phyloP scores from a whole-genome alignment of 2,888 invertebrate species.

The Autographa pulchrina region DNA sequence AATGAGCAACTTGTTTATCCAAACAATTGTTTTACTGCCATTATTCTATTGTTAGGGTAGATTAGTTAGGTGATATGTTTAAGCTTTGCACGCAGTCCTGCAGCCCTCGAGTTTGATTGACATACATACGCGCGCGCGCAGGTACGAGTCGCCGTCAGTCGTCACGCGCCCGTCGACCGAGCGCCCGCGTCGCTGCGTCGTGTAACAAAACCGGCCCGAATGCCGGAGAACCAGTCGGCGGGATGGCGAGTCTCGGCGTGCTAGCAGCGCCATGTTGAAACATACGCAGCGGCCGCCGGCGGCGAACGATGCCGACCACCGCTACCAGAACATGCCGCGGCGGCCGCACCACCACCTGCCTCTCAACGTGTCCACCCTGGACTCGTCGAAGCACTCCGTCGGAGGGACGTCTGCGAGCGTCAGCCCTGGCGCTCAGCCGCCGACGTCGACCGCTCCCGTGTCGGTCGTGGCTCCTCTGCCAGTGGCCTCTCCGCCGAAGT shows the following conservation, averaged over 20 bases:
- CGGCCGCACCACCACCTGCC: slow-evolving; percentile 91
- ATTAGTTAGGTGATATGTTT: slow-evolving; percentile 56
- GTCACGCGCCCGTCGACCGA: slow-evolving; percentile 73
- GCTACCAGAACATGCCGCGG: slow-evolving; percentile 89
- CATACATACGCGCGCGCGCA: slow-evolving; percentile 79
- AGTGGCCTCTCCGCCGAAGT: slow-evolving; percentile 82
- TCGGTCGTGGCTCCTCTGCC: slow-evolving; percentile 76
- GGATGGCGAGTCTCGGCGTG: slow-evolving; percentile 82
- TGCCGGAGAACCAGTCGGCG: slow-evolving; percentile 83
- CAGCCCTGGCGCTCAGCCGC: slow-evolving; percentile 87
- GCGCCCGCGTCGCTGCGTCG: slow-evolving; percentile 68
- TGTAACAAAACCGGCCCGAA: slow-evolving; percentile 72
- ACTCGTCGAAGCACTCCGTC: slow-evolving; percentile 91
- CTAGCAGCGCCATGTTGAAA: slow-evolving; percentile 91
- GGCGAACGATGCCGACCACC: slow-evolving; percentile 87
- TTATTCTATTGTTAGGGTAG: slow-evolving; percentile 74
- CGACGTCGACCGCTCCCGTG: slow-evolving; percentile 65
- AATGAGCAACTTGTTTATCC: slow-evolving; percentile 47
- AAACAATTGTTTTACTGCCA: slow-evolving; percentile 55
- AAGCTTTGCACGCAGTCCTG: slow-evolving; percentile 49
- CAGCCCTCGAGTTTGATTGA: slow-evolving; percentile 79
- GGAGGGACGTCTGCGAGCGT: slow-evolving; percentile 89
- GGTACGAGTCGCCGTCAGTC: slow-evolving; percentile 74
- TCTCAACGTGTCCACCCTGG: slow-evolving; percentile 91
- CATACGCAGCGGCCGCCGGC: slow-evolving; percentile 91